A percentile compares a stretch with the other conserved stretches of the same genome.
Conservation (phyloP, 2,888 invertebrate genomes). For the Diarsia mendica region DNA sequence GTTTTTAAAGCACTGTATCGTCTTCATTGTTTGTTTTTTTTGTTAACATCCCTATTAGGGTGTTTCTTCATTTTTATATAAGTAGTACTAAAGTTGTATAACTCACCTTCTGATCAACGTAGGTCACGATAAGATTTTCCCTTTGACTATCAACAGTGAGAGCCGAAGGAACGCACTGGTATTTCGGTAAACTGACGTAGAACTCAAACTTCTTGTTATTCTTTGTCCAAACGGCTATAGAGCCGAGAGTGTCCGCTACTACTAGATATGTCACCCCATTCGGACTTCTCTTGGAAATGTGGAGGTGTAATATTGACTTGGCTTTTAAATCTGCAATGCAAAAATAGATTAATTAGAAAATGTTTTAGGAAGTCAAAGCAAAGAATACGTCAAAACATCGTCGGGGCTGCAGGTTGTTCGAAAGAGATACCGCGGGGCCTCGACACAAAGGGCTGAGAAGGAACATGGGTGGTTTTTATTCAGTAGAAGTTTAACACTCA, state of each 20-base stretch:
- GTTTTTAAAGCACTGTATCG: too few species aligned
- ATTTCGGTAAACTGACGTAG: conserved; percentile 92
- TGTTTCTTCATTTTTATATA: too few species aligned
- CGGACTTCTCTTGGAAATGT: conserved; percentile 72
- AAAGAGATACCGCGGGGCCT: too few species aligned
- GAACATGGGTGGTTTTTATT: too few species aligned
- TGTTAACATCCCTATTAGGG: too few species aligned
- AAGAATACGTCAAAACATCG: too few species aligned
- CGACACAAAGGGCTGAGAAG: too few species aligned
- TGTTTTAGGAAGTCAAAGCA: neutral
- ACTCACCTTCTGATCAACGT: conserved; percentile 94
- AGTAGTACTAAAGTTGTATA: neutral
- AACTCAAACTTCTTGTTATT: conserved; percentile 78
- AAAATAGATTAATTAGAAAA: neutral
- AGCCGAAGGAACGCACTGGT: conserved; percentile 93
- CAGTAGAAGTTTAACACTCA: too few species aligned
- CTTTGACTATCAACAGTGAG: conserved; percentile 91
- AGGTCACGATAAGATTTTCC: conserved; percentile 92
- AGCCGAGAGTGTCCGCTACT: conserved; percentile 92
- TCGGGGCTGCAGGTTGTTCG: too few species aligned
- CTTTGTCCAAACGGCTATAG: conserved; percentile 92
- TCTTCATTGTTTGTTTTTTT: too few species aligned
- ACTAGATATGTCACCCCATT: conserved; percentile 89
- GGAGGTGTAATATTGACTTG: conserved; percentile 86
- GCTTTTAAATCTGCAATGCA: conserved; percentile 89